Evolutionary conservation across 1,140 invertebrate genomes (phyloP).

Genomic region (Trachelipus rathkii): DNA sequence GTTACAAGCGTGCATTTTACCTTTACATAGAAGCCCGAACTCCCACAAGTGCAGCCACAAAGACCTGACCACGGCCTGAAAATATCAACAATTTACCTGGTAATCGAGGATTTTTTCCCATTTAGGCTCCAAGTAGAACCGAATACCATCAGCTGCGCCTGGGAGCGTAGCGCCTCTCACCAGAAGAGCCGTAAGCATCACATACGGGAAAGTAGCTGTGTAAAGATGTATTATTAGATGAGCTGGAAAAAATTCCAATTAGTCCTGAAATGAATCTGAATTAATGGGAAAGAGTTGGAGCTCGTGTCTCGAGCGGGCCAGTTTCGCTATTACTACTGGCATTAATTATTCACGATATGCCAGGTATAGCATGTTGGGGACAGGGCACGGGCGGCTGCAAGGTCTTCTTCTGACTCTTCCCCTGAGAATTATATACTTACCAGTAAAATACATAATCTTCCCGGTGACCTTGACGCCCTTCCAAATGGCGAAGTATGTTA

Average conservation of each 20-base stretch:
- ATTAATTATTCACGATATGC: neutral
- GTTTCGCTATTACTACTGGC: slow-evolving; percentile 11
- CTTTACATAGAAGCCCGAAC: slow-evolving; percentile 10
- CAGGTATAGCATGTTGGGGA: neutral
- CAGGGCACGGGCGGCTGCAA: neutral
- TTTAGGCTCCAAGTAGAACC: slow-evolving; percentile 68
- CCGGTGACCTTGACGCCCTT: slow-evolving; percentile 96
- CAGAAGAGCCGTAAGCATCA: slow-evolving; percentile 70
- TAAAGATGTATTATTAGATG: slow-evolving; percentile 55
- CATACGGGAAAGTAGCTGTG: slow-evolving; percentile 77
- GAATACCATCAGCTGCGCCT: slow-evolving; percentile 72
- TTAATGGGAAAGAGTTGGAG: neutral
- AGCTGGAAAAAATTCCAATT: slow-evolving; percentile 14
- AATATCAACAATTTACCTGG: slow-evolving; percentile 52
- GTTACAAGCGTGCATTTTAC: neutral
- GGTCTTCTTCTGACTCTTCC: neutral
- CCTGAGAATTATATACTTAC: slow-evolving; percentile 30
- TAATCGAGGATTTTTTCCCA: slow-evolving; percentile 65
- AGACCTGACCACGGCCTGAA: slow-evolving; percentile 42
- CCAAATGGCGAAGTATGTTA: slow-evolving; percentile 95
- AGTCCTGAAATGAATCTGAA: slow-evolving; percentile 37
- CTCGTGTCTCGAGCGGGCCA: slow-evolving; percentile 16
- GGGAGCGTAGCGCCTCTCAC: slow-evolving; percentile 69
- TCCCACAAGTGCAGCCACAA: slow-evolving; percentile 30
- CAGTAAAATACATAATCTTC: slow-evolving; percentile 63